Base-by-base conservation (phyloP, 2,888 invertebrate genomes). In the Dendrolimus pini region DNA sequence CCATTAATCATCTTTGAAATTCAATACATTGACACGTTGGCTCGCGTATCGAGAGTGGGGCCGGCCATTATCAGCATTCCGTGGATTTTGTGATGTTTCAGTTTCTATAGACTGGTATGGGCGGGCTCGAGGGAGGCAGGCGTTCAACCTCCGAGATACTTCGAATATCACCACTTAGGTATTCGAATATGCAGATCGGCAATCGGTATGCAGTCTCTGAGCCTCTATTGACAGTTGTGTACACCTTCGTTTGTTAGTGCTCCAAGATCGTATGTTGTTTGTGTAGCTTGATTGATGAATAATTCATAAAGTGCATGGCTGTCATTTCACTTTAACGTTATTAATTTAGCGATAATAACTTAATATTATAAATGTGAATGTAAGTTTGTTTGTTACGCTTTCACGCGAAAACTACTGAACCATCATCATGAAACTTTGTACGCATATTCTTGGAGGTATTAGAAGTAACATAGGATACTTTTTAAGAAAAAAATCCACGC, bases 1-100 rank as follows among this genome's bases (percentile, higher is more conserved):
- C 80, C 81, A 88, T 89, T 85, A 86, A 88, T 89, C 86, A 89
- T 86, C 81, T 80, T 78, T 83, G 85, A 83, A 84, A 87, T 89
- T 87, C 88, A 89, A 89, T 87, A 89, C 88, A 87, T 84, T 78
- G 85, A 85, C 86, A 83, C 82, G 78, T 74, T 73, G 74, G 71
- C 70, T 68, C 63, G 66, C 69, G 67, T 62, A 63, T 60, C 61
- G 61, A 67, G 65, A 68, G 64, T 63, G 61, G 67, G 74, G 70
- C 67, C 73, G 63, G 72, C 75, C 78, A 76, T 79, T 80, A 79
- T 72, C 69, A 64, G 72, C 70, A 85, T 86, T 76, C 81, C 85
- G 70, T 74, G 76, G 74, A 81, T 85, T 80, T 85, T 83, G 82
- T 82, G 75, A 77, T 80, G 82, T 83, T 86, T 83, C 82, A 74